A percentile compares a stretch with the other conserved stretches of the same genome.
phyloP scores from a whole-genome alignment of 2,888 invertebrate genomes.

The Hermodice carunculata region DNA sequence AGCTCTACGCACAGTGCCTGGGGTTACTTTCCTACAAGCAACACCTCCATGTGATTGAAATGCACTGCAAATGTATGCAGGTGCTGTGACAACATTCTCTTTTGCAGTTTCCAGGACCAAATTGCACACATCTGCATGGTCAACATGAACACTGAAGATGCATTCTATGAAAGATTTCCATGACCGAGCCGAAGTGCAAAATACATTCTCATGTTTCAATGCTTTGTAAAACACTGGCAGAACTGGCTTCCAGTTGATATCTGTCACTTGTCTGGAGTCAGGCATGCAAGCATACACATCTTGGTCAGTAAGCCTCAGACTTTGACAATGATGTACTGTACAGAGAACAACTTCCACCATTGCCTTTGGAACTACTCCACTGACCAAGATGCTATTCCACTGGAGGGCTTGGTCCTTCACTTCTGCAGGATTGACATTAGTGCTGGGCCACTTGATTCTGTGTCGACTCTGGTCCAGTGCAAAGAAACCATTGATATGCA shows the following conservation, averaged over 20 bases:
- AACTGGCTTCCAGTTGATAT: slow-evolving; percentile 35
- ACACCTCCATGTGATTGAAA: no score
- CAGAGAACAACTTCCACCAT: slow-evolving; percentile 42
- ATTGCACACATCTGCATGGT: no score
- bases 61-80: no score
- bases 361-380: slow-evolving; percentile 52
- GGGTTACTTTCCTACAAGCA: no score
- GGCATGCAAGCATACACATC: slow-evolving; percentile 34
- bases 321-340: slow-evolving; percentile 22
- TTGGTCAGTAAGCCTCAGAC: neutral
- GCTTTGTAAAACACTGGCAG: slow-evolving; percentile 29
- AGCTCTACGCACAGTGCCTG: no score
- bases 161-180: no score
- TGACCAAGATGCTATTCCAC: slow-evolving; percentile 59
- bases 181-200: slow-evolving; percentile 19
- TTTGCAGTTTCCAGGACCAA: no score
- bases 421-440: slow-evolving; percentile 41
- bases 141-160: no score
- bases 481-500: slow-evolving; percentile 65
- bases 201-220: slow-evolving; percentile 25
- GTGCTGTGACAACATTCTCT: no score
- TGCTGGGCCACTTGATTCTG: slow-evolving; percentile 61
- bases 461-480: slow-evolving; percentile 58
- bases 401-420: slow-evolving; percentile 51
- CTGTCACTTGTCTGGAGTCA: slow-evolving; percentile 29